Evolutionary conservation across 2,888 invertebrate genomes (phyloP).

Genomic region (Uropetala carovei): DNA sequence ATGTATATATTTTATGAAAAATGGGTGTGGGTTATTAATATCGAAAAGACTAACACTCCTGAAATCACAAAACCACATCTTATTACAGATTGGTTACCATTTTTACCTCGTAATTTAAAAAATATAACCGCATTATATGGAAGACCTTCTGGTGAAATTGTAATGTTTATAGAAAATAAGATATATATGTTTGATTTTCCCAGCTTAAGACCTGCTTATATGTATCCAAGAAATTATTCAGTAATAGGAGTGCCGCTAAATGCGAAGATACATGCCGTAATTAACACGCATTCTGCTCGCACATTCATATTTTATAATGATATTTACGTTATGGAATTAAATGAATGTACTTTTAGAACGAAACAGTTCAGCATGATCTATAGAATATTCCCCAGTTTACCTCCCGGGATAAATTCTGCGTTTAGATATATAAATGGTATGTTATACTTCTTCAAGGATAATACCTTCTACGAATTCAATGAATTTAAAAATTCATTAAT

Average conservation of each 20-base stretch:
- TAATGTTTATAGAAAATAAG: too few relatives aligned
- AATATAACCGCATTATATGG: not conserved
- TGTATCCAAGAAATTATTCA: not conserved
- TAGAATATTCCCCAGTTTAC: not conserved
- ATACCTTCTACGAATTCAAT: not conserved
- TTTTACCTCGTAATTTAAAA: not conserved
- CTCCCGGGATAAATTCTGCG: not conserved
- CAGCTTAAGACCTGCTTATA: not conserved
- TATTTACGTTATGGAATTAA: too few relatives aligned
- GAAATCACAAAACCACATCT: too few relatives aligned
- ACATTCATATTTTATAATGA: too few relatives aligned
- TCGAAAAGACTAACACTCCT: too few relatives aligned
- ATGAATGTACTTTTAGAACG: not conserved
- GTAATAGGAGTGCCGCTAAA: not conserved
- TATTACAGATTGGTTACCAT: too few relatives aligned
- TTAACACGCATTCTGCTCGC: not conserved
- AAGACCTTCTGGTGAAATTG: conserved; percentile 9
- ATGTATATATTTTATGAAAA: too few relatives aligned
- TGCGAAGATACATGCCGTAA: not conserved
- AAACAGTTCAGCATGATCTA: not conserved
- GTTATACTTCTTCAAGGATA: not conserved
- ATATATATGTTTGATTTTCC: too few relatives aligned
- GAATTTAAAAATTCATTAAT: not conserved
- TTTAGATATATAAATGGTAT: conserved; percentile 3
- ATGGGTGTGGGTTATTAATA: too few relatives aligned